phyloP scores from a whole-genome alignment of 2,113 vertebrate genomes.

The Myrmophylax atrothorax region DNA sequence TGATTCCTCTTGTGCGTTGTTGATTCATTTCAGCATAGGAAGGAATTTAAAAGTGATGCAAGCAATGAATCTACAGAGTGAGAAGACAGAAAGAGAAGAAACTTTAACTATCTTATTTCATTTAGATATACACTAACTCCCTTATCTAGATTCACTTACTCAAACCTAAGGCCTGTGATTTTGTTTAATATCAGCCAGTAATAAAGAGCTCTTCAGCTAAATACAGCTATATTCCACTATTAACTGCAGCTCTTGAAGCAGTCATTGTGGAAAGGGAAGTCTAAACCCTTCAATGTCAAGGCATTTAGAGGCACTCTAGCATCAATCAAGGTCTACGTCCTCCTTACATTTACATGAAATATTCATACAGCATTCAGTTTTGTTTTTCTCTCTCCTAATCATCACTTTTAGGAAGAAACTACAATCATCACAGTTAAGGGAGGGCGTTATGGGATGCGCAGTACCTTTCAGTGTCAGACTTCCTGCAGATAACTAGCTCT shows the following conservation, averaged over 20 bases:
- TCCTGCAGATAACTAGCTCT: conserved; percentile 84
- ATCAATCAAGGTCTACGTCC: conserved; percentile 92
- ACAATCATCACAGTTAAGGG: conserved; percentile 93
- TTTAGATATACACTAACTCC: conserved; percentile 61
- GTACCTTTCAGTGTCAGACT: conserved; percentile 86
- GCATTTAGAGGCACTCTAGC: conserved; percentile 91
- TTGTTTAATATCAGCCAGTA: conserved; percentile 87
- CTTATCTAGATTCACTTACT: conserved; percentile 75
- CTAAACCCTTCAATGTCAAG: conserved; percentile 91
- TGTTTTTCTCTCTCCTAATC: conserved; percentile 95
- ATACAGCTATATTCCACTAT: conserved; percentile 88
- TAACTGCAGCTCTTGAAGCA: conserved; percentile 87
- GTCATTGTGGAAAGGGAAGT: conserved; percentile 79
- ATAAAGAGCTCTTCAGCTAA: conserved; percentile 96
- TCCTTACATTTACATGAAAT: conserved; percentile 99
- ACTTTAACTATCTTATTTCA: conserved; percentile 11
- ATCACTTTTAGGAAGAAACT: conserved; percentile 92
- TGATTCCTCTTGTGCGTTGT: neutral
- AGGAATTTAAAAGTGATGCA: conserved; percentile 35
- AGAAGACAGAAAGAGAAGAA: neutral
- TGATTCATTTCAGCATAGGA: neutral
- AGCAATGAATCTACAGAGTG: neutral
- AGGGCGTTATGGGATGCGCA: conserved; percentile 84
- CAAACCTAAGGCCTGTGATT: conserved; percentile 78
- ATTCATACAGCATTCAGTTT: conserved; percentile 97